These are phyloP conservation scores for Lumbricus terrestris DNA, from an alignment of 2,888 invertebrate genomes.

Conservation along the genomic window DNA sequence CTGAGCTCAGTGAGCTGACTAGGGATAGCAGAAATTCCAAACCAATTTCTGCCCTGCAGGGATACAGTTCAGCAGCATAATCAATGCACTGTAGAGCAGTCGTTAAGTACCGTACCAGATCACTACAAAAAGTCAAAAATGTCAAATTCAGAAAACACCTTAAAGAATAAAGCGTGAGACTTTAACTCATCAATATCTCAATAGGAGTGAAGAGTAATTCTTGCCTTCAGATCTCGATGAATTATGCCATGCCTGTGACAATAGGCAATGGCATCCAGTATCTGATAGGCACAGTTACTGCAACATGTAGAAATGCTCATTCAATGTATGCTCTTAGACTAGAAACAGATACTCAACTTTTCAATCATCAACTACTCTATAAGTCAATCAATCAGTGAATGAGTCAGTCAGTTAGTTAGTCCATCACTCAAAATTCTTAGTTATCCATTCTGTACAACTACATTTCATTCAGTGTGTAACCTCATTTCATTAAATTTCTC, in stretches of 20 bases:
- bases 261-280: conserved; percentile 91
- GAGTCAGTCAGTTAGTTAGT: no score
- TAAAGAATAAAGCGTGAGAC: neutral
- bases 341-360: neutral
- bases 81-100: no score
- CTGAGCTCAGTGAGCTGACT: no score
- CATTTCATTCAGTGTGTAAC: no score
- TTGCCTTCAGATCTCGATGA: conserved; percentile 74
- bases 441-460: neutral
- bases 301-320: neutral
- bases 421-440: neutral
- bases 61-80: no score
- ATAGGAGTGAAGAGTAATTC: neutral
- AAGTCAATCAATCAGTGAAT: neutral
- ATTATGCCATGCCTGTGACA: conserved; percentile 90
- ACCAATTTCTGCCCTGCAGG: no score
- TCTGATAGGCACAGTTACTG: conserved; percentile 76
- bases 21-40: no score
- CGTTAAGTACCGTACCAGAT: no score
- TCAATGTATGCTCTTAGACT: neutral
- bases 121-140: neutral
- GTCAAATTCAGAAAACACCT: neutral
- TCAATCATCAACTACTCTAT: neutral
- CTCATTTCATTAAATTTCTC: no score
- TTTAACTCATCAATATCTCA: neutral